Conservation (phyloP, 2,113 vertebrate species). For the Caloenas nicobarica region DNA sequence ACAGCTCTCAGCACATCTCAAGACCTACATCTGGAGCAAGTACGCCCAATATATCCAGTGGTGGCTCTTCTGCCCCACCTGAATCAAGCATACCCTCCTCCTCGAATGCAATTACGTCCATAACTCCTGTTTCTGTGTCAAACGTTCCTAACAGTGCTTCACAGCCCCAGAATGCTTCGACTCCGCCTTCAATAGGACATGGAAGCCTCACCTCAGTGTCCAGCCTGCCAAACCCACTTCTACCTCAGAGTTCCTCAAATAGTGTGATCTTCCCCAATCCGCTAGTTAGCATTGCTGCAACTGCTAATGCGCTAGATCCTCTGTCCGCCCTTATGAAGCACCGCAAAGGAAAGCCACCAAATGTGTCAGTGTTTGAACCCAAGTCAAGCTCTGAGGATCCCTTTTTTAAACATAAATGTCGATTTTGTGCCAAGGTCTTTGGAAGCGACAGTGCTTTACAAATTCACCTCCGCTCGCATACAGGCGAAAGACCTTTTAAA, state of each 20-base stretch:
- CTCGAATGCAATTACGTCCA: conserved; percentile 72
- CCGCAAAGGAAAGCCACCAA: conserved; percentile 96
- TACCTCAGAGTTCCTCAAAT: conserved; percentile 94
- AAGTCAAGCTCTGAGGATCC: conserved; percentile 95
- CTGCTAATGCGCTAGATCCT: conserved; percentile 95
- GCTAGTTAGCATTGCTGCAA: conserved; percentile 95
- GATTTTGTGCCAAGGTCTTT: conserved; percentile 99
- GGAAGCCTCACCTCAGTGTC: conserved; percentile 85
- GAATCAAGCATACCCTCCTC: conserved; percentile 75
- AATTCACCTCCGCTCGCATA: conserved; percentile 98
- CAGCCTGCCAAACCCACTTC: conserved; percentile 87
- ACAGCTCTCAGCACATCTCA: conserved; percentile 79
- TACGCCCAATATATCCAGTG: conserved; percentile 73
- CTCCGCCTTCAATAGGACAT: conserved; percentile 85
- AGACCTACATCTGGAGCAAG: conserved; percentile 82
- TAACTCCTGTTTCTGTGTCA: conserved; percentile 77
- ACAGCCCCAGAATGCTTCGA: conserved; percentile 83
- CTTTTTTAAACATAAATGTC: conserved; percentile 99
- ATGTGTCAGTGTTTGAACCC: conserved; percentile 96
- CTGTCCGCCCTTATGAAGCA: conserved; percentile 97
- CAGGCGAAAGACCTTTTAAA: conserved; percentile 96
- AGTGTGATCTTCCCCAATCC: conserved; percentile 99
- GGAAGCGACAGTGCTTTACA: conserved; percentile 98
- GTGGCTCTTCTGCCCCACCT: conserved; percentile 73
- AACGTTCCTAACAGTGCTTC: conserved; percentile 70